Base-by-base conservation (phyloP, 1,140 invertebrate genomes). In the Zelostemma sp. region DNA sequence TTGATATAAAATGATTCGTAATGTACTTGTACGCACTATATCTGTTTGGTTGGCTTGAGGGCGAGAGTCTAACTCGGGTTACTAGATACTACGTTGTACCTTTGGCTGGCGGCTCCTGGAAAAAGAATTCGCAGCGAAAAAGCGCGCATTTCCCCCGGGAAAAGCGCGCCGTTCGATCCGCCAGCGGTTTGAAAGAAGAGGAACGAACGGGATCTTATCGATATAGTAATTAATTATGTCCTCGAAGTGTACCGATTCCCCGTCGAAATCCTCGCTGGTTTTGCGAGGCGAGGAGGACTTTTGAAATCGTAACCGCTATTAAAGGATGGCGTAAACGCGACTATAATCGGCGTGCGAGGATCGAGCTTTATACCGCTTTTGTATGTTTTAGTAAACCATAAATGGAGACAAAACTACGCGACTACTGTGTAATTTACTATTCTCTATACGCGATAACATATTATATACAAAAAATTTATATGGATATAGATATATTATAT, bases 81-180 rank as follows among this genome's bases (percentile, higher is more conserved):
- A 85, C 80, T 84, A 85, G 82, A 85, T 85, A 86, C 83, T 86
- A 86, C 84, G 82, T 82, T 84, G 84, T 86, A 86, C 84, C 84
- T 86, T 86, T 84, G 79, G 79, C 81, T 80, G 79, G 73, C 78
- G 80, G 78, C 75, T 69, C 54, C n/a, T n/a, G n/a, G n/a, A n/a
- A n/a, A n/a, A n/a, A n/a, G n/a, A n/a, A n/a, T n/a, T n/a, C n/a
- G n/a, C n/a, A n/a, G n/a, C n/a, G n/a, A n/a, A n/a, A n/a, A n/a
- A n/a, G n/a, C n/a, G n/a, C n/a, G n/a, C n/a, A n/a, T n/a, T n/a
- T n/a, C n/a, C 72, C 72, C 65, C 56, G 3, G 56, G 17, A 38
- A 12, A 49, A 3, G 47, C 31, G 11, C 25, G 14, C 9, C 25
- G 35, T 11, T 9, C n/a, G 55, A 51, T 75, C 73, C 75, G 79